A percentile compares a stretch with the other conserved stretches of the same genome.
These are phyloP conservation scores for Hypothenemus hampei DNA, from an alignment of 1,140 invertebrate genomes.

Conservation along the genomic window DNA sequence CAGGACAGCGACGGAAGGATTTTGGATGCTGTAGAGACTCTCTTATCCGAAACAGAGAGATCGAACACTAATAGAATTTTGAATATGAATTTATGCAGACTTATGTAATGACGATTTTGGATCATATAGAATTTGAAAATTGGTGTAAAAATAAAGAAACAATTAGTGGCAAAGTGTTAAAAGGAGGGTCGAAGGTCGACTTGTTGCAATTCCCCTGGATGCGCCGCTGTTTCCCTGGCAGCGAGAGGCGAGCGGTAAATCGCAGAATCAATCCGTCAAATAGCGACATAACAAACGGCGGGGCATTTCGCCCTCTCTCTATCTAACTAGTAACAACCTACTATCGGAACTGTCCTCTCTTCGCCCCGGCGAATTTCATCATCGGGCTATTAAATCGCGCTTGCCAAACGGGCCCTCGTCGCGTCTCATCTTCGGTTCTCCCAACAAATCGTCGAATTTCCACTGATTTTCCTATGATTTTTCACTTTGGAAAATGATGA, in stretches of 20 bases:
- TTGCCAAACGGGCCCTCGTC: slow-evolving; percentile 6
- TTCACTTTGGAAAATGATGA: slow-evolving; percentile 11
- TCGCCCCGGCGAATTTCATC: slow-evolving; percentile 25
- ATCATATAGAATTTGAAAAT: too few species aligned
- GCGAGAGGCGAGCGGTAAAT: slow-evolving; percentile 29
- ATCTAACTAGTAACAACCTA: slow-evolving; percentile 33
- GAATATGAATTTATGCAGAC: too few species aligned
- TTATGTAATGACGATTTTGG: too few species aligned
- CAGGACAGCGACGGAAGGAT: too few species aligned
- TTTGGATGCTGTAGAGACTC: too few species aligned
- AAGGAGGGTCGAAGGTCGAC: slow-evolving; percentile 6
- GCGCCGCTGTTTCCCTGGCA: slow-evolving; percentile 26
- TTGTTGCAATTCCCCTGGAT: slow-evolving; percentile 29
- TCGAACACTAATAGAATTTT: too few species aligned
- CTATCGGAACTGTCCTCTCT: slow-evolving; percentile 31
- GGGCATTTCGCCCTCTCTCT: slow-evolving; percentile 30
- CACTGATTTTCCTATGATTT: neutral
- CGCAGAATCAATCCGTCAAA: slow-evolving; percentile 35
- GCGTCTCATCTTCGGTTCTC: neutral
- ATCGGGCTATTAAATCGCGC: slow-evolving; percentile 26
- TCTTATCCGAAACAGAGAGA: too few species aligned
- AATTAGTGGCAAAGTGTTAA: too few species aligned
- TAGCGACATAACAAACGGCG: slow-evolving; percentile 31
- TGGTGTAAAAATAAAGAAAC: slow-evolving; percentile 21
- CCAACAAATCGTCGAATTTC: neutral